phyloP scores from a whole-genome alignment of 2,888 invertebrate genomes.

The Malthinus seriepunctatus region DNA sequence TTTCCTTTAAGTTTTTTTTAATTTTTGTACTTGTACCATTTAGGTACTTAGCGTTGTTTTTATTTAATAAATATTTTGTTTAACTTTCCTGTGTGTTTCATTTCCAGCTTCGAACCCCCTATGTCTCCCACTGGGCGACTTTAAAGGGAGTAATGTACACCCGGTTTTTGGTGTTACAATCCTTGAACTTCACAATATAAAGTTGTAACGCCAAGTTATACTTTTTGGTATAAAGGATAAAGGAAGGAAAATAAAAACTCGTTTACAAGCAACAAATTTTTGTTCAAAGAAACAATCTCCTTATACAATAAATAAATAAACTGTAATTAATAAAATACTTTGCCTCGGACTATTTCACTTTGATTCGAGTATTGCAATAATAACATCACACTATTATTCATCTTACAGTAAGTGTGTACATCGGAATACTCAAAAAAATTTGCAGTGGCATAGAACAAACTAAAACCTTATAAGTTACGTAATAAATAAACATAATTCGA shows the following conservation, averaged over 20 bases:
- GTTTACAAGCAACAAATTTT: constrained; percentile 20
- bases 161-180: too few relatives aligned
- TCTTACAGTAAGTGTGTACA: neutral
- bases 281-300: constrained; percentile 9
- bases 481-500: neutral
- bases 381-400: constrained; percentile 10
- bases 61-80: too few relatives aligned
- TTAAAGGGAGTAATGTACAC: too few relatives aligned
- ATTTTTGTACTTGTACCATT: too few relatives aligned
- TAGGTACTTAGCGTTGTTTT: too few relatives aligned
- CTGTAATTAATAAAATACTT: constrained; percentile 25
- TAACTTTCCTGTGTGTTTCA: too few relatives aligned
- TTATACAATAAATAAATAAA: constrained; percentile 26
- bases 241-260: constrained; percentile 1
- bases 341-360: constrained; percentile 4
- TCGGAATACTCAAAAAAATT: neutral
- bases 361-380: constrained; percentile 20
- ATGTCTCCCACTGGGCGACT: too few relatives aligned
- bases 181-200: too few relatives aligned
- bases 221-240: too few relatives aligned
- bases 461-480: neutral
- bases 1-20: too few relatives aligned
- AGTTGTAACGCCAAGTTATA: too few relatives aligned
- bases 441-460: neutral
- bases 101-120: too few relatives aligned